A percentile compares a stretch with the other conserved stretches of the same genome.
These are phyloP conservation scores for Bactericera cockerelli DNA, from an alignment of 1,140 invertebrate species.

Conservation along the genomic window DNA sequence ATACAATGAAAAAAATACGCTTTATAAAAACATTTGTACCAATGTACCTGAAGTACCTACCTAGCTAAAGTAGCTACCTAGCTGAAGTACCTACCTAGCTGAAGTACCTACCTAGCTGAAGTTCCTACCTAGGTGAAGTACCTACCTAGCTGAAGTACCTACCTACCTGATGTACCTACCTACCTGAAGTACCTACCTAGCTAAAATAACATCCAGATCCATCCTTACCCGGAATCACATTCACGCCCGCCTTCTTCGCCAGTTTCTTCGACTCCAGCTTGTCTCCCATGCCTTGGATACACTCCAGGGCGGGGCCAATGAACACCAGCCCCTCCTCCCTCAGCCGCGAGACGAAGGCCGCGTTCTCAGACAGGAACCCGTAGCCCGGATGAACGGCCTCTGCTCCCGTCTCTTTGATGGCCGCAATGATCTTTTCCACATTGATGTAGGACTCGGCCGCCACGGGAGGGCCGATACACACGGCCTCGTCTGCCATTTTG, in stretches of 20 bases:
- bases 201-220: too few relatives aligned
- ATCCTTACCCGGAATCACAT: slow-evolving; percentile 77
- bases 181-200: too few relatives aligned
- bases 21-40: too few relatives aligned
- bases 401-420: slow-evolving; percentile 38
- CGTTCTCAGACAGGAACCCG: slow-evolving; percentile 82
- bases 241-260: slow-evolving; percentile 81
- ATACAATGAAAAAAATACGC: too few relatives aligned
- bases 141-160: too few relatives aligned
- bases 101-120: too few relatives aligned
- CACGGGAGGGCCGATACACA: slow-evolving; percentile 48
- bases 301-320: slow-evolving; percentile 77
- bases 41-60: too few relatives aligned
- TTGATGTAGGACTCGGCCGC: slow-evolving; percentile 48
- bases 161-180: too few relatives aligned
- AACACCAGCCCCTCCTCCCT: slow-evolving; percentile 56
- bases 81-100: too few relatives aligned
- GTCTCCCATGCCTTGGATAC: slow-evolving; percentile 95
- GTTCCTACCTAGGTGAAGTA: too few relatives aligned
- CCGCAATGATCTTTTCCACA: slow-evolving; percentile 46
- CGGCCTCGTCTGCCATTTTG: slow-evolving; percentile 51
- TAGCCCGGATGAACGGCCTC: slow-evolving; percentile 59
- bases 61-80: too few relatives aligned
- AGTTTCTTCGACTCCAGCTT: slow-evolving; percentile 91
- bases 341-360: slow-evolving; percentile 53